phyloP scores from a whole-genome alignment of 2,888 invertebrate genomes.

The Phoenoteleia sp. region DNA sequence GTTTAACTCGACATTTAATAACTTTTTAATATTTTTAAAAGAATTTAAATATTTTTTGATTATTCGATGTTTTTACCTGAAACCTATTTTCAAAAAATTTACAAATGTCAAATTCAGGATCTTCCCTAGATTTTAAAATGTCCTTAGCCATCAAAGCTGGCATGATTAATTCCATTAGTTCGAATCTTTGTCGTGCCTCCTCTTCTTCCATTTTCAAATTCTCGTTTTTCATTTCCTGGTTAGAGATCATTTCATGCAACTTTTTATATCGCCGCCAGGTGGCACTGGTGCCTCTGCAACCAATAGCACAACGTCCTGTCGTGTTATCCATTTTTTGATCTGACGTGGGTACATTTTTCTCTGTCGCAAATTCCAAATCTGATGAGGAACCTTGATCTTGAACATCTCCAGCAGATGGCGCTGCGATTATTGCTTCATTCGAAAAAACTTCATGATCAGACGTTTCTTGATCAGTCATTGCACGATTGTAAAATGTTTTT shows the following conservation, averaged over 20 bases:
- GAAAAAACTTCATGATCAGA: not conserved
- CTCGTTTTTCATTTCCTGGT: slow-evolving; percentile 29
- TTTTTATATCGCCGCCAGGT: slow-evolving; percentile 27
- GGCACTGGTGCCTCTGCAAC: slow-evolving; percentile 12
- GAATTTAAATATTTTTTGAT: no score
- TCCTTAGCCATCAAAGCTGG: slow-evolving; percentile 44
- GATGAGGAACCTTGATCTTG: not conserved
- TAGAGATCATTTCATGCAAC: slow-evolving; percentile 32
- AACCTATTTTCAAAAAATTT: slow-evolving; percentile 34
- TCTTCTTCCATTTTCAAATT: slow-evolving; percentile 32
- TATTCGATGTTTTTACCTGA: no score
- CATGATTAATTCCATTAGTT: slow-evolving; percentile 45
- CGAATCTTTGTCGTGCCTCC: slow-evolving; percentile 7
- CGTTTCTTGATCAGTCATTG: not conserved
- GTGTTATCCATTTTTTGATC: slow-evolving; percentile 34
- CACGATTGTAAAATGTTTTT: not conserved
- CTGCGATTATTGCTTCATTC: not conserved
- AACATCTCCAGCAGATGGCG: not conserved
- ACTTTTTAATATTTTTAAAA: no score
- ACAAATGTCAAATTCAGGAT: slow-evolving; percentile 23
- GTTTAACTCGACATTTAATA: no score
- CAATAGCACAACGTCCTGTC: slow-evolving; percentile 16
- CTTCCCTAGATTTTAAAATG: slow-evolving; percentile 19
- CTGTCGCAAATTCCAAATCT: slow-evolving; percentile 1
- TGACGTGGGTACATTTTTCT: slow-evolving; percentile 1